Percentiles rank a stretch among this genome's conserved stretches.
Evolutionary conservation across 1,140 invertebrate species (phyloP).

Genomic region (Mactra quadrangularis): DNA sequence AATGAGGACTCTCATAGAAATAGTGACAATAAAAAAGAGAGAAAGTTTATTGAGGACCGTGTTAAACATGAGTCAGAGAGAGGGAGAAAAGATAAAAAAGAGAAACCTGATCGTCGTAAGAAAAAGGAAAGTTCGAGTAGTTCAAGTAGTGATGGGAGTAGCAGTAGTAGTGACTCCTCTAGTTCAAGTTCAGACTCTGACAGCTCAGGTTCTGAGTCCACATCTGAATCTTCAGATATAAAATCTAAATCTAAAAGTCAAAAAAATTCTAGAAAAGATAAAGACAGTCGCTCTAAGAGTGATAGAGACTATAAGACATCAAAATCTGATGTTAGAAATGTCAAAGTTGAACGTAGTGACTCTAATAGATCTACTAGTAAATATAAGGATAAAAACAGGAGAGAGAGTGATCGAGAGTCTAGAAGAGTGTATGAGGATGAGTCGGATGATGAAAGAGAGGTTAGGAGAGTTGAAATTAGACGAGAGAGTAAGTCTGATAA

Average conservation of each 20-base stretch:
- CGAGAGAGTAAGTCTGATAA: conserved; percentile 37
- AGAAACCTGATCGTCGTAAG: conserved; percentile 16
- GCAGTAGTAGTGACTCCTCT: conserved; percentile 60
- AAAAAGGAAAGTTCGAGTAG: conserved; percentile 50
- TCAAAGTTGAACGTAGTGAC: conserved; percentile 25
- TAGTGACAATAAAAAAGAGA: conserved; percentile 41
- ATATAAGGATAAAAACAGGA: conserved; percentile 26
- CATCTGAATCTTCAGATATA: conserved; percentile 47
- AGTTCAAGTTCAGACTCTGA: conserved; percentile 61
- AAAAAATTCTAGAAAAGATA: conserved; percentile 17
- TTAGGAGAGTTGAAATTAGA: conserved; percentile 35
- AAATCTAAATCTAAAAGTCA: conserved; percentile 45
- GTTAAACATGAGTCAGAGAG: conserved; percentile 49
- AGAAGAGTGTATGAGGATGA: conserved; percentile 37
- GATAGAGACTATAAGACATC: not conserved
- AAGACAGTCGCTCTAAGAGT: not conserved
- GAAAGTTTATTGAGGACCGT: conserved; percentile 31
- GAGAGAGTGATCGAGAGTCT: conserved; percentile 43
- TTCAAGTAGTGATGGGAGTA: conserved; percentile 61
- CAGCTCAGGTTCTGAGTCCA: conserved; percentile 64
- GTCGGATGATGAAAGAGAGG: conserved; percentile 31
- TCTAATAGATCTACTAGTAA: conserved; percentile 20
- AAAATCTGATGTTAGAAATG: conserved; percentile 22
- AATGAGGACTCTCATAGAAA: conserved; percentile 39
- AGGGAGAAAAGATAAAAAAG: conserved; percentile 25